Percentiles rank a stretch among this genome's conserved stretches.
Evolutionary conservation across 2,797 vertebrate genomes (phyloP).

Genomic region (Antrozous pallidus): DNA sequence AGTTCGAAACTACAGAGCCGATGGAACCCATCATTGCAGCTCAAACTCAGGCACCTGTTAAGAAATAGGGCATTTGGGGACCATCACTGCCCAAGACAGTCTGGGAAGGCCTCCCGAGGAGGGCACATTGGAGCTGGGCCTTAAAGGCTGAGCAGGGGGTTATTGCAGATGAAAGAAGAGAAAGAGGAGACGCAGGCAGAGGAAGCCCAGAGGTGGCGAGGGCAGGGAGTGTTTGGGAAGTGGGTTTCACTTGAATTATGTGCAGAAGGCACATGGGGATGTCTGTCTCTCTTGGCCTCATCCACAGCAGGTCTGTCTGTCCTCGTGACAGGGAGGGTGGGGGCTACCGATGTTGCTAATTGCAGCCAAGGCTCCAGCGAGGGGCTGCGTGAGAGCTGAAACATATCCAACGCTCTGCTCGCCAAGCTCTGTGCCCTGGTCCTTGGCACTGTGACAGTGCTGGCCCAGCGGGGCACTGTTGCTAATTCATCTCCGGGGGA

Average conservation of each 20-base stretch:
- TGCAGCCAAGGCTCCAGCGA: background rate
- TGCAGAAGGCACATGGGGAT: accelerated
- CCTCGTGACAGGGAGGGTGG: background rate
- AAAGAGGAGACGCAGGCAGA: background rate
- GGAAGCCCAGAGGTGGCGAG: background rate
- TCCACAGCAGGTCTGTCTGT: background rate
- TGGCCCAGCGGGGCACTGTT: background rate
- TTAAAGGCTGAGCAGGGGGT: background rate
- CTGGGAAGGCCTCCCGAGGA: background rate
- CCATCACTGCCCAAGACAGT: background rate
- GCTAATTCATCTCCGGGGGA: background rate
- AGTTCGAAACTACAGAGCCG: background rate
- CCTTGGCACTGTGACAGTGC: background rate
- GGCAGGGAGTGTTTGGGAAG: background rate
- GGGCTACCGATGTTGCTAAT: background rate
- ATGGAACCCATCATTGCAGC: background rate
- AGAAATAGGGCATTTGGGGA: too few relatives aligned
- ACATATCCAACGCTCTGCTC: background rate
- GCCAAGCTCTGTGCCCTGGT: background rate
- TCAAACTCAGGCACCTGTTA: background rate
- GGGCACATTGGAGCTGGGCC: background rate
- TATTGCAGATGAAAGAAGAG: background rate
- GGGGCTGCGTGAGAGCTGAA: background rate
- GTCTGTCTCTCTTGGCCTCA: background rate
- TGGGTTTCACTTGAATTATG: background rate